Evolutionary conservation across 2,113 vertebrate genomes (phyloP).

Genomic region (Cottus gobio): DNA sequence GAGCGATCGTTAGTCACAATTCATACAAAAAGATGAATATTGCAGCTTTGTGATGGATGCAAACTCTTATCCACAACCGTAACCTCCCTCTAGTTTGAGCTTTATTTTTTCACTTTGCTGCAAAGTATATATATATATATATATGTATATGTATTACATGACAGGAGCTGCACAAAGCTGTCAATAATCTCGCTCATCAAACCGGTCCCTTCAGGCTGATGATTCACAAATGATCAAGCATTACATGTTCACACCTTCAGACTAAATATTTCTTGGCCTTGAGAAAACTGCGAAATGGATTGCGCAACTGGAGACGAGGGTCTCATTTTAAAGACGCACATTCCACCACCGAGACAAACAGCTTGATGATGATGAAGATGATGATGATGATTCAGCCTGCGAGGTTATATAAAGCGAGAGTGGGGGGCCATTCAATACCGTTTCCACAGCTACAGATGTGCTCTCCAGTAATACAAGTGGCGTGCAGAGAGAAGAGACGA

Average conservation of each 20-base stretch:
- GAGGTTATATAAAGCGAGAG: slow-evolving; percentile 34
- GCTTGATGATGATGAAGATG: slow-evolving; percentile 12
- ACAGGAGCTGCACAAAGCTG: background rate
- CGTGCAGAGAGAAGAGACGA: background rate
- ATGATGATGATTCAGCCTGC: slow-evolving; percentile 43
- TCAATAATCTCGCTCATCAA: background rate
- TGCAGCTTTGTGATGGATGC: too few species aligned
- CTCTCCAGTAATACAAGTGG: slow-evolving; percentile 14
- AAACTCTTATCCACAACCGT: too few species aligned
- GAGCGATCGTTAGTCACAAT: too few species aligned
- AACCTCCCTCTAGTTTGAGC: too few species aligned
- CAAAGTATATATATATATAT: too few species aligned
- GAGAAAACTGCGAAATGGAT: background rate
- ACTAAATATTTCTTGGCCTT: slow-evolving; percentile 21
- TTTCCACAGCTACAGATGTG: slow-evolving; percentile 23
- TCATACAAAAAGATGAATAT: too few species aligned
- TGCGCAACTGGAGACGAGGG: background rate
- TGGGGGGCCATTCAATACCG: background rate
- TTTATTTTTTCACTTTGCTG: too few species aligned
- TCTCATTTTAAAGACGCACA: background rate
- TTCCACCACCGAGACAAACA: slow-evolving; percentile 20
- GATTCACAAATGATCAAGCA: slow-evolving; percentile 24
- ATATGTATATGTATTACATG: background rate
- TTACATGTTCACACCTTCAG: slow-evolving; percentile 25
- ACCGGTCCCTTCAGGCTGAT: background rate